Percentiles rank a stretch among this genome's conserved stretches.
Evolutionary conservation across 2,888 invertebrate genomes (phyloP).

Genomic region (Apamea crenata): DNA sequence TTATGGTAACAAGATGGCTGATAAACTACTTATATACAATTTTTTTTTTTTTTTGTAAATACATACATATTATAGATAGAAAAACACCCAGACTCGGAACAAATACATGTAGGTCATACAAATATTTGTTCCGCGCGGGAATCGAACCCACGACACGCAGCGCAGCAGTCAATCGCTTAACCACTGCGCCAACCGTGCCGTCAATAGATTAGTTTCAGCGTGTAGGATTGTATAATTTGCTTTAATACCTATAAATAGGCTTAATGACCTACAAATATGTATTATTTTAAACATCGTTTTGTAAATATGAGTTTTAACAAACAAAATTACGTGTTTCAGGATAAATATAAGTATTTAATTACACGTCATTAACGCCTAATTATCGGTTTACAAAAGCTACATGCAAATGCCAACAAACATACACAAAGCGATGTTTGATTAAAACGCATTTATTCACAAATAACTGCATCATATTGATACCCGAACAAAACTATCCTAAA

Average conservation of each 20-base stretch:
- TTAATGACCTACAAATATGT: not conserved
- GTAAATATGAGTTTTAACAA: not conserved
- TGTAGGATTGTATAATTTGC: not conserved
- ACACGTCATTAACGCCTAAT: not conserved
- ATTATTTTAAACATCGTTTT: not conserved
- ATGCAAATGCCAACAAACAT: slow-evolving; percentile 9
- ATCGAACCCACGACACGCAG: too few relatives aligned
- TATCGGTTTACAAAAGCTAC: not conserved
- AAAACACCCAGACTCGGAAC: too few relatives aligned
- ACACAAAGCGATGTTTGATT: slow-evolving; percentile 21
- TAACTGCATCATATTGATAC: slow-evolving; percentile 47
- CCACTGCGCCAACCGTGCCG: too few relatives aligned
- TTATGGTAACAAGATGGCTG: too few relatives aligned
- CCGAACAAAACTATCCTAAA: slow-evolving; percentile 45
- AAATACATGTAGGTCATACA: too few relatives aligned
- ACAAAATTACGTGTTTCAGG: not conserved
- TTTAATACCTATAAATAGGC: not conserved
- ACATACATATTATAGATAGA: too few relatives aligned
- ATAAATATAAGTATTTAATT: not conserved
- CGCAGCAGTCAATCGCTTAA: too few relatives aligned
- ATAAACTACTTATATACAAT: too few relatives aligned
- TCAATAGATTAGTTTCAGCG: not conserved
- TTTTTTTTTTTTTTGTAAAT: too few relatives aligned
- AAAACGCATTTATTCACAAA: slow-evolving; percentile 31
- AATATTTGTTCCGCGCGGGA: too few relatives aligned